Evolutionary conservation across 2,888 invertebrate species (phyloP), one percentile per base, ranked within the genome.

Genomic region (Epicampocera succincta): DNA sequence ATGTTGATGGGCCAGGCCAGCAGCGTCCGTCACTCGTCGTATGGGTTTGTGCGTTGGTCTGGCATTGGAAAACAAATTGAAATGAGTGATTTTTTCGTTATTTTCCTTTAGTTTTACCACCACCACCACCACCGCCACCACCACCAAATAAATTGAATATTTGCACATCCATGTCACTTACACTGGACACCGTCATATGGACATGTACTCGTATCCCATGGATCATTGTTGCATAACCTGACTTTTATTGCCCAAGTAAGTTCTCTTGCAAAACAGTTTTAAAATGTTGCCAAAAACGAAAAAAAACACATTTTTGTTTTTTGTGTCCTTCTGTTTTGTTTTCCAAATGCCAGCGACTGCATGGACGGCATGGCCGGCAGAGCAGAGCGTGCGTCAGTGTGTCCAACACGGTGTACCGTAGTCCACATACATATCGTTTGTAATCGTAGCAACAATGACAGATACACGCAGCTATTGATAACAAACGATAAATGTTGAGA

Each of bases 391-490:
- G 44, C 42, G 46, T 69, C 13, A 38, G 19, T 65, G 12, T 58
- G 12, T 38, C 21, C 11, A 60, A 21, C 15, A 69, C 69, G 44
- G 44, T 46, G 44, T 54, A 61, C 54, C 69, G 74, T 74, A 80
- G 65, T n/a, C n/a, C 58, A 65, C 25, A 5, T 25, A 25, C 73
- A 44, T 74, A 79, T 74, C 73, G 50, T 56, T 68, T 79, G 54
- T 48, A 56, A 75, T 80, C 80, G 73, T 76, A 75, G 66, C 58
- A 69, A 84, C 83, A 84, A 76, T 83, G 80, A 84, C 84, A 84
- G 80, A 73, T 77, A 80, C 88, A 87, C 86, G 86, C 87, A 86
- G 86, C 88, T 52, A 81, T 80, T 84, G 83, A 83, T 84, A 83
- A 78, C 85, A 78, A 21, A 80, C 73, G 74, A 80, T 80, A 80